phyloP scores from a whole-genome alignment of 1,140 invertebrate genomes.

The Drosophila kepulauana region DNA sequence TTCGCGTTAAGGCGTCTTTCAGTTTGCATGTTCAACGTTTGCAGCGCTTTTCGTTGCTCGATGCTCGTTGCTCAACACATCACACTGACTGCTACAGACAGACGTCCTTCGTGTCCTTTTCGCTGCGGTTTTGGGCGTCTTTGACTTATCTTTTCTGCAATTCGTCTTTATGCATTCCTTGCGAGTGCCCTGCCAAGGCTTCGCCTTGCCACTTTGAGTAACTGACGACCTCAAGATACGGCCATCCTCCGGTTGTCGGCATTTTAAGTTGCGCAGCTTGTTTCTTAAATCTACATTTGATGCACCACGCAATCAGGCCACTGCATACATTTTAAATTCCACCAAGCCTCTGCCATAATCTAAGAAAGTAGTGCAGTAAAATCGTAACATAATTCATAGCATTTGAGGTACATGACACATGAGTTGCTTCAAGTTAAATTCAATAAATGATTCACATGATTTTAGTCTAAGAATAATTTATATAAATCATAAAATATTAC shows the following conservation, averaged over 20 bases:
- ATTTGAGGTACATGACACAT: too few relatives aligned
- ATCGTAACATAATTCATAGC: too few relatives aligned
- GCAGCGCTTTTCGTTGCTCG: background rate
- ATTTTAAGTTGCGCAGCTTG: conserved; percentile 1
- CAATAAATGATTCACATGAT: too few relatives aligned
- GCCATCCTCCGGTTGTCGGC: background rate
- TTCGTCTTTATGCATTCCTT: conserved; percentile 19
- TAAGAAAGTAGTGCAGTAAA: too few relatives aligned
- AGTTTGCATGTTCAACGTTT: background rate
- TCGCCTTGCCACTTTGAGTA: conserved; percentile 3
- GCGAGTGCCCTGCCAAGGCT: background rate
- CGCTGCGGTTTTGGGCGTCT: conserved; percentile 1
- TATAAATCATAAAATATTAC: too few relatives aligned
- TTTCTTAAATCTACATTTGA: conserved; percentile 1
- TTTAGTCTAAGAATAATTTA: too few relatives aligned
- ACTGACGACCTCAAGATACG: conserved; percentile 13
- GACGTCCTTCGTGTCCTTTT: conserved; percentile 1
- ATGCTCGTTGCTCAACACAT: background rate
- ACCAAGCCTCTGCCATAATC: background rate
- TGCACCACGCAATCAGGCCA: background rate
- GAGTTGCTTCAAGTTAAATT: background rate
- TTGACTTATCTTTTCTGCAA: conserved; percentile 18
- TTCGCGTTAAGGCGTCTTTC: background rate
- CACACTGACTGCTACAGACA: background rate
- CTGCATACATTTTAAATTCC: conserved; percentile 4